These are phyloP conservation scores for Polymixis flavicincta DNA, from an alignment of 2,888 invertebrate genomes.

Conservation along the genomic window DNA sequence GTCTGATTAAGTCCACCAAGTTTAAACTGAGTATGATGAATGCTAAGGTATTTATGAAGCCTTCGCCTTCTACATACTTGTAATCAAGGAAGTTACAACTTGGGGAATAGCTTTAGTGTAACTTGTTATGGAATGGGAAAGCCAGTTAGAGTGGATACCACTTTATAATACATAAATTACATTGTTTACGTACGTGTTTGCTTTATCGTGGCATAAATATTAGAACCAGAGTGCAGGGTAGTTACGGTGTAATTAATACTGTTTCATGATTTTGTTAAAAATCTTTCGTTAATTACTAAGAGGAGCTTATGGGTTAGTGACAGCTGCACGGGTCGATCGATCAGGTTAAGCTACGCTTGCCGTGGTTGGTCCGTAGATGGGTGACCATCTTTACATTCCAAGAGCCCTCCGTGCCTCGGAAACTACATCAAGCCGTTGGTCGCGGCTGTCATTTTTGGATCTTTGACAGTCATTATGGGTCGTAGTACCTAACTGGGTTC, in stretches of 20 bases:
- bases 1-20: conserved; percentile 59
- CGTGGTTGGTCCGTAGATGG: no score
- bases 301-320: no score
- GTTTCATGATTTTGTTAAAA: background rate
- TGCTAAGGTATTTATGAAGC: conserved; percentile 73
- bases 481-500: no score
- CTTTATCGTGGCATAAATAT: background rate
- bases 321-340: no score
- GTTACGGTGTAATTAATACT: background rate
- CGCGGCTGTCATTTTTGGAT: no score
- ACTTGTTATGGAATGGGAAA: conserved; percentile 37
- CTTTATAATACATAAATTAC: conserved; percentile 33
- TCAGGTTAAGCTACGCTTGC: no score
- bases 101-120: conserved; percentile 45
- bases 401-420: no score
- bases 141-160: conserved; percentile 34
- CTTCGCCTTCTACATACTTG: conserved; percentile 45
- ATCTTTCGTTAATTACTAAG: background rate
- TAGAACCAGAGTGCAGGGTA: background rate
- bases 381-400: no score
- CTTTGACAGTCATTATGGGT: no score
- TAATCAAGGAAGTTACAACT: conserved; percentile 52
- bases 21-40: conserved; percentile 76
- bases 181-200: conserved; percentile 6
- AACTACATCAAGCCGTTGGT: no score